Base-by-base conservation (phyloP, 2,113 vertebrate species). In the Neotragus moschatus region DNA sequence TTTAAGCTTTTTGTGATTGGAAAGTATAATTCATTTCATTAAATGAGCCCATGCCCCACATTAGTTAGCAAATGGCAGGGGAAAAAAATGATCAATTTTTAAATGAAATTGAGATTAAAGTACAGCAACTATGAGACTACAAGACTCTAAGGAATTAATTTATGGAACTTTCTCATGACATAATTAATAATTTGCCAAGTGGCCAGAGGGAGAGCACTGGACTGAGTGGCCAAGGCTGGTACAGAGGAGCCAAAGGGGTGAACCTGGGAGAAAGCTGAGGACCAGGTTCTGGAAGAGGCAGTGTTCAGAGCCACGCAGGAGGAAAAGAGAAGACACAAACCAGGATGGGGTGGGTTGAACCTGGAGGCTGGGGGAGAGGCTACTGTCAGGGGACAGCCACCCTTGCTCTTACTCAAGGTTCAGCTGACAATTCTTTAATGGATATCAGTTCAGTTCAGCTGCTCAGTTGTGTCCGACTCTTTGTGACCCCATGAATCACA, bases 51-150 rank as follows among this genome's bases (percentile, higher is more conserved):
- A 77, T 55, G n/a, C 61, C 19, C 9, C 84, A 84, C 81, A 89
- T 85, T 81, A 86, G 56, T 39, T 36, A 92, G 49, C 61, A 92
- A 87, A 86, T 39, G 60, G 15, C 1, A 55, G 21, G 16, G n/a
- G 14, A n/a, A n/a, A 39, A 39, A 86, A 85, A 39, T 23, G 10
- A 81, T 9, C 84, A 6, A 86, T 61, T 97, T 96, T 66, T 79
- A 70, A 98, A 85, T 61, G 43, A 97, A 97, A 95, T 88, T 45
- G 82, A 97, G 70, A 63, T 25, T 39, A 87, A 94, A 60, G 15
- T 33, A 53, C 15, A 90, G 26, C 28, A 84, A 87, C n/a, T 93
- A 12, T 81, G 63, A 85, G n/a, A 75, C 43, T 82, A 56, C 2
- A 92, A 92, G 51, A 97, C 5, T 55, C 12, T 84, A 88, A 88